Evolutionary conservation across 2,113 vertebrate genomes (phyloP).

Genomic region (Willisornis vidua): DNA sequence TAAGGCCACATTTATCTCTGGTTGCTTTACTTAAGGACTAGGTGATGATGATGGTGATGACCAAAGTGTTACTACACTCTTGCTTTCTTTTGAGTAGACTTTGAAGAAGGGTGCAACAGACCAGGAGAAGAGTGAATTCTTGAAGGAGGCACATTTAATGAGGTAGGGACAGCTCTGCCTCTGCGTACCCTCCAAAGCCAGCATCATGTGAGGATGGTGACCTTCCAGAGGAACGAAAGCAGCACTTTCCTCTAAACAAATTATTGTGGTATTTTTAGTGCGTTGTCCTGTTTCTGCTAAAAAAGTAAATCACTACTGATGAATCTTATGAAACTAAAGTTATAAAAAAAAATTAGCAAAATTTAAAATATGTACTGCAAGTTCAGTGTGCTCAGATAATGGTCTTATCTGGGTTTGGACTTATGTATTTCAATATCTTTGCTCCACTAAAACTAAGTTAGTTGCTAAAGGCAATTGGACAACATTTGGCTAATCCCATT

Average conservation of each 20-base stretch:
- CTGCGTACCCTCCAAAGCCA: not conserved
- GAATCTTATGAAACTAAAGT: not conserved
- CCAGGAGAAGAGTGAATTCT: constrained; percentile 79
- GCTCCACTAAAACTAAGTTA: not conserved
- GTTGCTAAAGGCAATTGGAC: not conserved
- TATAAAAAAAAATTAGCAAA: not conserved
- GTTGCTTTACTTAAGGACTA: not conserved
- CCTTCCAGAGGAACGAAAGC: not conserved
- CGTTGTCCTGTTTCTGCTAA: not conserved
- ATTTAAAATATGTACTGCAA: not conserved
- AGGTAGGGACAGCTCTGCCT: constrained; percentile 63
- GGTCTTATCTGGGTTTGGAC: not conserved
- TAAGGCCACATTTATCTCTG: not conserved
- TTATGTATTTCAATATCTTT: not conserved
- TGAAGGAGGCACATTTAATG: constrained; percentile 84
- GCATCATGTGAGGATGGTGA: not conserved
- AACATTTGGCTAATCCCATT: not conserved
- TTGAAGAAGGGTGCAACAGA: constrained; percentile 77
- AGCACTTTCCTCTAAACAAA: not conserved
- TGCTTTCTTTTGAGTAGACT: constrained; percentile 68
- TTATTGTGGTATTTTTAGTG: not conserved
- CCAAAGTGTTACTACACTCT: not conserved
- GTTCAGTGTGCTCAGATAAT: not conserved
- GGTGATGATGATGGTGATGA: not conserved
- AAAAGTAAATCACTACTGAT: not conserved